phyloP scores from a whole-genome alignment of 1,140 invertebrate species.

The Drosophila hydei region DNA sequence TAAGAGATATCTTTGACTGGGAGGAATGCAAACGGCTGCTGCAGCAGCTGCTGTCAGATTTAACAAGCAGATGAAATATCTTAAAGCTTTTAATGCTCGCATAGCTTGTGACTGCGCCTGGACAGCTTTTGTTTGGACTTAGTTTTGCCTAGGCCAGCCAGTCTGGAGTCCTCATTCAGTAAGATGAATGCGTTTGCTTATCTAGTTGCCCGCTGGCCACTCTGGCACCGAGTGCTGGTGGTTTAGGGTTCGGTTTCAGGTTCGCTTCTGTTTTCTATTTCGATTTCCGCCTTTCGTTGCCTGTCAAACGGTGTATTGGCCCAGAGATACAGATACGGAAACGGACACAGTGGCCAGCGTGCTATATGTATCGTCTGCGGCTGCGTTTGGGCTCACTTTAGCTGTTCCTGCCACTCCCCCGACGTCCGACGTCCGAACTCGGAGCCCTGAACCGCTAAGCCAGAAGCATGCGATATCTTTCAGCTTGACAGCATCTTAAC shows the following conservation, averaged over 20 bases:
- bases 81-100: slow-evolving; percentile 49
- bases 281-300: slow-evolving; percentile 48
- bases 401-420: neutral
- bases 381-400: slow-evolving; percentile 28
- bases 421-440: too few species aligned
- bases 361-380: slow-evolving; percentile 27
- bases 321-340: slow-evolving; percentile 31
- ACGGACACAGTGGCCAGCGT: slow-evolving; percentile 16
- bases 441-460: slow-evolving; percentile 5
- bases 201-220: slow-evolving; percentile 54
- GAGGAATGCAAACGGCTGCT: slow-evolving; percentile 9
- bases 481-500: slow-evolving; percentile 82
- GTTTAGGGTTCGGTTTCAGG: slow-evolving; percentile 11
- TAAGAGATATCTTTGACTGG: slow-evolving; percentile 33
- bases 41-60: slow-evolving; percentile 17
- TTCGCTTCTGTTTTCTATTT: slow-evolving; percentile 22
- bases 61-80: slow-evolving; percentile 33
- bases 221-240: too few species aligned
- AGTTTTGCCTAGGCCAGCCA: slow-evolving; percentile 14
- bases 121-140: slow-evolving; percentile 59
- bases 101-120: slow-evolving; percentile 40
- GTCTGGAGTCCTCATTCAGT: slow-evolving; percentile 21
- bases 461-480: slow-evolving; percentile 59
- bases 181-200: slow-evolving; percentile 82
- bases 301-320: slow-evolving; percentile 75